Conservation (phyloP, 2,113 vertebrate species). For the Siphamia tubifer region DNA sequence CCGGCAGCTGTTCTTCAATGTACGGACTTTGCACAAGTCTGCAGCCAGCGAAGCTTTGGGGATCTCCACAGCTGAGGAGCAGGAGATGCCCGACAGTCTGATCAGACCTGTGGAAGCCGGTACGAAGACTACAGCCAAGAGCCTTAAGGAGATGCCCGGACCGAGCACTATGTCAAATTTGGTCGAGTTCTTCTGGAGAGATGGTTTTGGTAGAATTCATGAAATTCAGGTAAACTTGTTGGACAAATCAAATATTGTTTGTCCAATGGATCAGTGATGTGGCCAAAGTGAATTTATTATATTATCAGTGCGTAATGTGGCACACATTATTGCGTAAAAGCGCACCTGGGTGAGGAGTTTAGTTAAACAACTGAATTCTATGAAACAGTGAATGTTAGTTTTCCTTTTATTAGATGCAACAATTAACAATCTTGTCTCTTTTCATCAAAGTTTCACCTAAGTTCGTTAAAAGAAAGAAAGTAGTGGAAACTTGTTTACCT, state of each 20-base stretch:
- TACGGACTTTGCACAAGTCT: conserved; percentile 73
- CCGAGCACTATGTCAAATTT: conserved; percentile 85
- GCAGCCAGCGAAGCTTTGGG: conserved; percentile 62
- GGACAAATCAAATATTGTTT: background rate
- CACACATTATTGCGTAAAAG: conserved; percentile 47
- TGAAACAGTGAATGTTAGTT: too few relatives aligned
- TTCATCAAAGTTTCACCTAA: too few relatives aligned
- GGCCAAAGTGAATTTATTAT: background rate
- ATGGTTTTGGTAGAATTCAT: conserved; percentile 90
- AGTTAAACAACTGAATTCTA: background rate
- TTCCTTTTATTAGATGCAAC: too few relatives aligned
- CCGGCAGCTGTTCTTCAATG: conserved; percentile 32
- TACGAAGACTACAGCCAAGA: conserved; percentile 62
- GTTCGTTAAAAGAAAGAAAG: too few relatives aligned
- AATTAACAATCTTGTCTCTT: too few relatives aligned
- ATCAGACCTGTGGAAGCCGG: conserved; percentile 13
- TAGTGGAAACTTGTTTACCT: too few relatives aligned
- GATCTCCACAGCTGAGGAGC: conserved; percentile 42
- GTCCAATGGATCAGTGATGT: too few relatives aligned
- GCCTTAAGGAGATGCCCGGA: conserved; percentile 88
- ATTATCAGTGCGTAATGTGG: conserved; percentile 40
- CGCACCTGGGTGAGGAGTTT: conserved; percentile 15
- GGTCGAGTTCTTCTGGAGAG: conserved; percentile 89
- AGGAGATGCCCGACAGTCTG: conserved; percentile 18
- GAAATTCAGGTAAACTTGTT: conserved; percentile 86